Evolutionary conservation across 2,113 vertebrate genomes (phyloP).

Genomic region (Pseudopodoces humilis): DNA sequence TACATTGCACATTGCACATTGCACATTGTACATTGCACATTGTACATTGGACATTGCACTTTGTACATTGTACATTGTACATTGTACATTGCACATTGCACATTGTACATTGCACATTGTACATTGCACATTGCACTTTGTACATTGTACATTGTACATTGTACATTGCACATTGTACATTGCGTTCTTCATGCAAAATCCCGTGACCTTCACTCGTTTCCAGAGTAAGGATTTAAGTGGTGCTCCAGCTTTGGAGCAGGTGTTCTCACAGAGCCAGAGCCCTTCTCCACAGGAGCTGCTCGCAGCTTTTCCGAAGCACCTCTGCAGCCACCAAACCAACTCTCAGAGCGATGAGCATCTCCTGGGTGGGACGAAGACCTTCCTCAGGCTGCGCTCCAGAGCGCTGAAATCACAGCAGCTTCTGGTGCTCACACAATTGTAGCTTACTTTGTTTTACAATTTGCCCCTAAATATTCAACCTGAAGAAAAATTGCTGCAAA

Average conservation of each 20-base stretch:
- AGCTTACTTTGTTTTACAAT: neutral
- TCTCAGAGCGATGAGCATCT: rapidly evolving
- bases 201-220: rapidly evolving
- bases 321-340: rapidly evolving
- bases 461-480: neutral
- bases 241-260: neutral
- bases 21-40: too few species aligned
- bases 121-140: too few species aligned
- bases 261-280: neutral
- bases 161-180: too few species aligned
- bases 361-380: neutral
- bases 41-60: too few species aligned
- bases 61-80: too few species aligned
- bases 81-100: too few species aligned
- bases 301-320: neutral
- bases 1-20: too few species aligned
- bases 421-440: neutral
- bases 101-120: too few species aligned
- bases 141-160: too few species aligned
- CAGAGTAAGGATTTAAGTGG: neutral
- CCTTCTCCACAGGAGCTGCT: neutral
- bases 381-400: rapidly evolving
- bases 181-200: neutral
- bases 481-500: neutral
- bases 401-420: neutral